Evolutionary conservation across 2,888 invertebrate species (phyloP).

Genomic region (Halictus ligatus): DNA sequence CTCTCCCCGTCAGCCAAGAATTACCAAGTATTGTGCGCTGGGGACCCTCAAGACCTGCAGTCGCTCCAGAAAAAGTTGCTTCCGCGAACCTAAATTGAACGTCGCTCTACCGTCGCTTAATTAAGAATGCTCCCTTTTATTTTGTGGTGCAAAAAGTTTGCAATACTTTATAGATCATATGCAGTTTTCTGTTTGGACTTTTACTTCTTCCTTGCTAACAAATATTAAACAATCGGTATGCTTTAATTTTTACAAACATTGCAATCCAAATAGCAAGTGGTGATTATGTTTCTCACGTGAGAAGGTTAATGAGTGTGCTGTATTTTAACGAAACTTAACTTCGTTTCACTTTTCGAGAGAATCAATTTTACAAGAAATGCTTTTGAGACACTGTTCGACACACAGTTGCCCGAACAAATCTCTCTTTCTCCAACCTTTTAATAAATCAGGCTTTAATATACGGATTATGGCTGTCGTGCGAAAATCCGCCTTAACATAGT

Average conservation of each 20-base stretch:
- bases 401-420: neutral
- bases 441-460: neutral
- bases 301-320: neutral
- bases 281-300: no score
- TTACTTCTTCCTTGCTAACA: neutral
- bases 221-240: no score
- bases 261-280: neutral
- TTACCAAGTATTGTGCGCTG: constrained; percentile 6
- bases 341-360: no score
- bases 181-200: neutral
- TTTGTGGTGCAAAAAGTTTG: neutral
- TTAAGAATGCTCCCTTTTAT: neutral
- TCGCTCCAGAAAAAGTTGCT: neutral
- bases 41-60: neutral
- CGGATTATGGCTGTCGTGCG: neutral
- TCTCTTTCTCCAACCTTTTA: neutral
- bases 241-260: neutral
- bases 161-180: neutral
- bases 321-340: neutral
- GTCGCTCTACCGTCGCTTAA: neutral
- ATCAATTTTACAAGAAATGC: neutral
- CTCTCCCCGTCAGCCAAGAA: neutral
- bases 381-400: neutral
- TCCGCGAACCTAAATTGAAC: neutral
- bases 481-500: neutral